Evolutionary conservation across 2,113 vertebrate genomes (phyloP).

Genomic region (Myrmecophaga tridactyla): DNA sequence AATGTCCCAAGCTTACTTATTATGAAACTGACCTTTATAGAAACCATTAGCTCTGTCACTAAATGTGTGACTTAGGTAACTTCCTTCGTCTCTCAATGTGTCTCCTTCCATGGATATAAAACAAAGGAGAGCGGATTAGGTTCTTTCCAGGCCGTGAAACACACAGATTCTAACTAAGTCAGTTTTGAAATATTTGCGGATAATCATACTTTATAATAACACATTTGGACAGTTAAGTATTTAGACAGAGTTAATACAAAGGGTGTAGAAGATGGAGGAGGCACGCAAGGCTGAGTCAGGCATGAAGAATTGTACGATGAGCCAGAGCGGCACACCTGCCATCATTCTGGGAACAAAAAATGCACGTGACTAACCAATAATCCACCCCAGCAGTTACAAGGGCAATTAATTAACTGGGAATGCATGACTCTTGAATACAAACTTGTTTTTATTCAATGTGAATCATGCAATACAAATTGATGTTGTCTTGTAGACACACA

Average conservation of each 20-base stretch:
- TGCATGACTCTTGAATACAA: slow-evolving; percentile 63
- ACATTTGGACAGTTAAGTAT: slow-evolving; percentile 49
- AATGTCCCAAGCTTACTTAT: background rate
- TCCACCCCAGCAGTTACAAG: slow-evolving; percentile 69
- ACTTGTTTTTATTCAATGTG: slow-evolving; percentile 66
- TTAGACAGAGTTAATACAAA: slow-evolving; percentile 59
- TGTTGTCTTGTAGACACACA: slow-evolving; percentile 40
- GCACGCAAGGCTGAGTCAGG: slow-evolving; percentile 39
- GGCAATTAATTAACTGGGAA: slow-evolving; percentile 71
- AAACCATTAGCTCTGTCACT: background rate
- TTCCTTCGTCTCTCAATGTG: background rate
- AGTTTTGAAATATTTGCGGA: slow-evolving; percentile 59
- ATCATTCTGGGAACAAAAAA: slow-evolving; percentile 63
- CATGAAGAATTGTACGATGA: slow-evolving; percentile 63
- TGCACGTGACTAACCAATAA: slow-evolving; percentile 70
- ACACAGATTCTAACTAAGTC: slow-evolving; percentile 18
- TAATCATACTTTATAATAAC: slow-evolving; percentile 51
- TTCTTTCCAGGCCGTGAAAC: slow-evolving; percentile 39
- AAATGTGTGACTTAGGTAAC: background rate
- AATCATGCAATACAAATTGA: slow-evolving; percentile 76
- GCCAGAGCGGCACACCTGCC: slow-evolving; percentile 59
- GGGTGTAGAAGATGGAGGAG: slow-evolving; percentile 31
- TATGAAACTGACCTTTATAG: background rate
- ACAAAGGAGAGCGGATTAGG: background rate
- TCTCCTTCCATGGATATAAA: background rate